Evolutionary conservation across 2,797 vertebrate species (phyloP).

Genomic region (Aeoliscus strigatus): DNA sequence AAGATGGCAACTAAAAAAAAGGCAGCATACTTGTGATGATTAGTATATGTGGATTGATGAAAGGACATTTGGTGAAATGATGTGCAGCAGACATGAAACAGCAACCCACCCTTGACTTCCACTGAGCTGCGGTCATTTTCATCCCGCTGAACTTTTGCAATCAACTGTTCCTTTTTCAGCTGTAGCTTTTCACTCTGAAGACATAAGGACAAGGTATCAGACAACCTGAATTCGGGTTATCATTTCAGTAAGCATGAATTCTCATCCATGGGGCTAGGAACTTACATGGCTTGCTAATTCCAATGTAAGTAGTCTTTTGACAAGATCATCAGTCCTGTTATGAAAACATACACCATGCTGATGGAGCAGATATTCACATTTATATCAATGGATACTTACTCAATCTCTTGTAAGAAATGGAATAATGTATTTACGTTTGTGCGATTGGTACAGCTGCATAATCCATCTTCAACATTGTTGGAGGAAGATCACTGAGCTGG

Average conservation of each 20-base stretch:
- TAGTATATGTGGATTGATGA: too few species aligned
- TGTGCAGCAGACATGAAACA: too few species aligned
- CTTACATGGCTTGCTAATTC: slow-evolving; percentile 89
- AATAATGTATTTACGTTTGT: slow-evolving; percentile 73
- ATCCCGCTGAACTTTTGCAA: slow-evolving; percentile 81
- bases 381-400: too few species aligned
- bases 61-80: too few species aligned
- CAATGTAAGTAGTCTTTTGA: slow-evolving; percentile 85
- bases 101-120: slow-evolving; percentile 83
- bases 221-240: too few species aligned
- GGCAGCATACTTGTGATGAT: too few species aligned
- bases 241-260: too few species aligned
- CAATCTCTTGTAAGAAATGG: not conserved
- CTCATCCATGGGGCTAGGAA: too few species aligned
- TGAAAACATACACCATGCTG: too few species aligned
- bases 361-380: too few species aligned
- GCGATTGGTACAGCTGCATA: slow-evolving; percentile 78
- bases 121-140: slow-evolving; percentile 78
- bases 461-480: slow-evolving; percentile 79
- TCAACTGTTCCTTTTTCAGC: slow-evolving; percentile 82
- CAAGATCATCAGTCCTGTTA: slow-evolving; percentile 83
- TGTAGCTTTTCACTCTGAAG: slow-evolving; percentile 84
- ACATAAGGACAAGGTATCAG: not conserved
- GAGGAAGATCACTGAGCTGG: slow-evolving; percentile 81
- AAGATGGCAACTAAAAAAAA: slow-evolving; percentile 80